Conservation (phyloP, 2,797 vertebrate genomes). For the Morus bassanus region DNA sequence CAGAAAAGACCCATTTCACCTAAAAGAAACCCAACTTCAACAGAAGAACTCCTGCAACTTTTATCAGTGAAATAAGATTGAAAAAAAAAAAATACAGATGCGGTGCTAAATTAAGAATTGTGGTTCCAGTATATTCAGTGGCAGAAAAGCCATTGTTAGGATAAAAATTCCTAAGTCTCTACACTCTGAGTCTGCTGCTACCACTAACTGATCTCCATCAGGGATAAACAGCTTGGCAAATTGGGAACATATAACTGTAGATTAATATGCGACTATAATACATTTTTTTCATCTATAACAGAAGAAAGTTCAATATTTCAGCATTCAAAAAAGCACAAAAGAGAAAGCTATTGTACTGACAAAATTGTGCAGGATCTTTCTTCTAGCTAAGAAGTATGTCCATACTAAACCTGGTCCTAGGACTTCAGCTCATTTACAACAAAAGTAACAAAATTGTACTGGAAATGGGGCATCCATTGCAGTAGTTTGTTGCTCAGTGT, state of each 20-base stretch:
- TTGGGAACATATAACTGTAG: not conserved
- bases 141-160: not conserved
- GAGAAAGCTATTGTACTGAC: not conserved
- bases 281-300: not conserved
- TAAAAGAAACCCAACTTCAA: not conserved
- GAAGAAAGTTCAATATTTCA: not conserved
- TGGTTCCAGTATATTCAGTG: not conserved
- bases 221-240: not conserved
- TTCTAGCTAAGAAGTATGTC: not conserved
- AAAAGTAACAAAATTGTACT: not conserved
- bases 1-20: not conserved
- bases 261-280: not conserved
- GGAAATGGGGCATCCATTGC: not conserved
- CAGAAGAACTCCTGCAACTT: not conserved
- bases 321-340: not conserved
- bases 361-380: not conserved
- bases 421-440: not conserved
- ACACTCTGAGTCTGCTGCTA: not conserved
- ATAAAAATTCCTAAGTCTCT: not conserved
- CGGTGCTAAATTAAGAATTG: not conserved
- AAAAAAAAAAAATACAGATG: not conserved
- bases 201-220: not conserved
- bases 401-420: not conserved
- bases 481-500: not conserved
- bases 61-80: not conserved